Percentiles rank a stretch among this genome's conserved stretches.
phyloP scores from a whole-genome alignment of 2,888 invertebrate genomes.

The Malacosoma neustria region DNA sequence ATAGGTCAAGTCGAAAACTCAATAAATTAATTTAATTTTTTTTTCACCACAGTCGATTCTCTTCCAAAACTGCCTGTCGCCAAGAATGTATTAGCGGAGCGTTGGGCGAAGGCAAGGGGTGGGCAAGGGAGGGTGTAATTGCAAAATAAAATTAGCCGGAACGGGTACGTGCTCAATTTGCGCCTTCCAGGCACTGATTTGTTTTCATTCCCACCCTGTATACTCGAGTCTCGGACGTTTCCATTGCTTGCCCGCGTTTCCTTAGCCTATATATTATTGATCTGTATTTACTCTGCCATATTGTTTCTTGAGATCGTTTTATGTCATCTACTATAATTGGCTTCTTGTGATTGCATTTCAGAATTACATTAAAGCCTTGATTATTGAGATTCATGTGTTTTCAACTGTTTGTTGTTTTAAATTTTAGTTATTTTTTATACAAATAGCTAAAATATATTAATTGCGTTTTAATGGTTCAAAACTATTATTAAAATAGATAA shows the following conservation, averaged over 20 bases:
- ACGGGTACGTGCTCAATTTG: slow-evolving; percentile 75
- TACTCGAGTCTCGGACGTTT: slow-evolving; percentile 29
- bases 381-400: too few species aligned
- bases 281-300: slow-evolving; percentile 49
- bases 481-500: too few species aligned
- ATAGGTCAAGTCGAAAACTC: slow-evolving; percentile 4
- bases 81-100: slow-evolving; percentile 65
- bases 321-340: too few species aligned
- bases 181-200: slow-evolving; percentile 72
- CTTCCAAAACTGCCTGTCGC: slow-evolving; percentile 50
- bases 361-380: too few species aligned
- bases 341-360: too few species aligned
- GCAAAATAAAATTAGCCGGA: slow-evolving; percentile 75
- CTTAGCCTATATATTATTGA: slow-evolving; percentile 73
- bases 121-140: slow-evolving; percentile 59
- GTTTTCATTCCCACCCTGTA: slow-evolving; percentile 62
- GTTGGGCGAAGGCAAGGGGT: slow-evolving; percentile 23
- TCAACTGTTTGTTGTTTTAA: too few species aligned
- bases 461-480: too few species aligned
- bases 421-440: too few species aligned
- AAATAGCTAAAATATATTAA: too few species aligned
- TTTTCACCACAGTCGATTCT: slow-evolving; percentile 22
- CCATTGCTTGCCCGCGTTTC: slow-evolving; percentile 37
- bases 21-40: slow-evolving; percentile 20
- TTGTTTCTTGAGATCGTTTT: slow-evolving; percentile 34